Base-by-base conservation (phyloP, 2,888 invertebrate species). In the Limnephilus lunatus region DNA sequence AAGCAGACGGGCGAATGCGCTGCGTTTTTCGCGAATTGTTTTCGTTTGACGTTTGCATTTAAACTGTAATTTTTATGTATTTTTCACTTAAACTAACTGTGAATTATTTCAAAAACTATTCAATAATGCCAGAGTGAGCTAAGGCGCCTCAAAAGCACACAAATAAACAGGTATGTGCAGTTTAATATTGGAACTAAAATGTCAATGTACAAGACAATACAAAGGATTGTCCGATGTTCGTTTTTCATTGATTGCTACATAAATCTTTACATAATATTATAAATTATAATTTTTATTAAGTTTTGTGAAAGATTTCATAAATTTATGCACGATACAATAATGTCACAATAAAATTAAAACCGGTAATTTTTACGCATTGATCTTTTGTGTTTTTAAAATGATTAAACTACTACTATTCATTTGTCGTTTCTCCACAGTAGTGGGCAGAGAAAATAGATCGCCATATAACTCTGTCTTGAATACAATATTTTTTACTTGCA, bases 11-110 rank as follows among this genome's bases (percentile, higher is more conserved):
- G 68, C 68, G 68, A 68, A n/a, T 68, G 25, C 25, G 25, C 9
- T n/a, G 9, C 25, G 25, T 7, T 25, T 68, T 68, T 9, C 1
- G 68, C 25, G 68, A 68, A 68, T n/a, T 68, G 68, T 68, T 68
- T 68, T 68, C 35, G 0, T 86, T 53, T 87, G 87, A 87, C 87
- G 53, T 87, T 53, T 87, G 68, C 53, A 9, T 68, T 87, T n/a
- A 53, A 87, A 48, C 53, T 12, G 44, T 30, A 48, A 31, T 87
- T 53, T 87, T 3, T 19, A 12, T 19, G 30, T 32, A 87, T 87
- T 87, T n/a, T 48, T 87, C 48, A 87, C 48, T 31, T 53, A 87
- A 87, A 87, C 31, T 39, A 25, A 25, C 35, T n/a, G 31, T 19
- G 85, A 25, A 35, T 35, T 39, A 39, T 85, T 11, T 39, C 9